These are phyloP conservation scores for Apocheima hispidaria DNA, from an alignment of 2,888 invertebrate species.

Conservation along the genomic window DNA sequence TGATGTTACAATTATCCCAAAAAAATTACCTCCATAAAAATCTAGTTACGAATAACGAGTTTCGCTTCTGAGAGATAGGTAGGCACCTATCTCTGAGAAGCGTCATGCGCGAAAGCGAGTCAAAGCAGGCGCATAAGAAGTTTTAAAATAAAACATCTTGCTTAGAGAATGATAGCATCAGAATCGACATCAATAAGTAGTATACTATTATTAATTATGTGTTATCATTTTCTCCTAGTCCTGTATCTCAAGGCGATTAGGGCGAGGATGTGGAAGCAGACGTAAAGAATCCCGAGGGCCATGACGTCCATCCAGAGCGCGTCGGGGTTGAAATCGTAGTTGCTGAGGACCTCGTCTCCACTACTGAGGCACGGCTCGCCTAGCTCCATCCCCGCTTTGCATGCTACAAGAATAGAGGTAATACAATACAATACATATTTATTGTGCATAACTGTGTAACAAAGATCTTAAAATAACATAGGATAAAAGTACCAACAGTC, in stretches of 20 bases:
- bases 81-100: no score
- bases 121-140: no score
- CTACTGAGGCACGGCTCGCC: constrained; percentile 90
- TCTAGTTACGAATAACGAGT: no score
- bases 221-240: constrained; percentile 83
- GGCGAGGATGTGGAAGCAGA: constrained; percentile 90
- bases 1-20: no score
- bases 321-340: constrained; percentile 89
- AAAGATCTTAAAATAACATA: no score
- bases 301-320: constrained; percentile 89
- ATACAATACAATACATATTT: neutral
- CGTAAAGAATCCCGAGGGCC: constrained; percentile 88
- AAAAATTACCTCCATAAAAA: no score
- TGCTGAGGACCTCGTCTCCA: constrained; percentile 90
- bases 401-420: constrained; percentile 40
- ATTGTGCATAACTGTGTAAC: no score
- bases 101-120: no score
- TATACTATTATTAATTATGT: neutral
- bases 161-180: neutral
- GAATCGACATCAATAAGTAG: neutral
- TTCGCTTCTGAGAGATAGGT: no score
- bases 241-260: constrained; percentile 89
- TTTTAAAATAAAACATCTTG: no score
- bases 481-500: no score
- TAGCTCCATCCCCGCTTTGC: constrained; percentile 44